Evolutionary conservation across 2,888 invertebrate species (phyloP).

Genomic region (Imbricaverruca yamaguchii): DNA sequence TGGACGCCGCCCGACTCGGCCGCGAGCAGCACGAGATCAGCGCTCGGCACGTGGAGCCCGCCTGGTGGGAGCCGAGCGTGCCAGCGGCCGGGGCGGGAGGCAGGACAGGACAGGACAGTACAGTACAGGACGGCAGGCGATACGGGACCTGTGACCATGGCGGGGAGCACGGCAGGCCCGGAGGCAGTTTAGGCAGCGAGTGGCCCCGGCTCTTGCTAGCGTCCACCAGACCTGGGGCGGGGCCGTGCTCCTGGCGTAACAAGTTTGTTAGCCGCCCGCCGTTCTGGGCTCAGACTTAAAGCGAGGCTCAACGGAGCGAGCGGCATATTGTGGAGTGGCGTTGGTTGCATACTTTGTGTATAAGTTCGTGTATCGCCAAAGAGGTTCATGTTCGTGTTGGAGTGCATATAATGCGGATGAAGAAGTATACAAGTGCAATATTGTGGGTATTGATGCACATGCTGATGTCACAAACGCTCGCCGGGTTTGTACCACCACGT

Average conservation of each 20-base stretch:
- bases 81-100: too few species aligned
- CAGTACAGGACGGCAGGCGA: too few species aligned
- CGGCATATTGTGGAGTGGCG: neutral
- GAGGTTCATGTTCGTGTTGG: neutral
- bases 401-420: too few species aligned
- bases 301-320: neutral
- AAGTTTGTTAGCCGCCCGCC: neutral
- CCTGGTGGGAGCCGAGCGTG: neutral
- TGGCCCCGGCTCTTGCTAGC: too few species aligned
- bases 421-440: neutral
- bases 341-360: neutral
- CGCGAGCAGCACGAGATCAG: neutral
- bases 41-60: neutral
- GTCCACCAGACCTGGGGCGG: too few species aligned
- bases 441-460: neutral
- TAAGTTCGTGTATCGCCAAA: neutral
- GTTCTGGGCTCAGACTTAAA: neutral
- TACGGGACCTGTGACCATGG: too few species aligned
- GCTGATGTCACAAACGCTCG: neutral
- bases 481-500: neutral
- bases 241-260: too few species aligned
- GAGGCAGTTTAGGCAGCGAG: too few species aligned
- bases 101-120: too few species aligned
- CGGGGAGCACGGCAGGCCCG: too few species aligned
- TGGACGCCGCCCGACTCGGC: neutral